A percentile compares a stretch with the other conserved stretches of the same genome.
Evolutionary conservation across 2,113 vertebrate genomes (phyloP).

Genomic region (Psilopsiagon aymara): DNA sequence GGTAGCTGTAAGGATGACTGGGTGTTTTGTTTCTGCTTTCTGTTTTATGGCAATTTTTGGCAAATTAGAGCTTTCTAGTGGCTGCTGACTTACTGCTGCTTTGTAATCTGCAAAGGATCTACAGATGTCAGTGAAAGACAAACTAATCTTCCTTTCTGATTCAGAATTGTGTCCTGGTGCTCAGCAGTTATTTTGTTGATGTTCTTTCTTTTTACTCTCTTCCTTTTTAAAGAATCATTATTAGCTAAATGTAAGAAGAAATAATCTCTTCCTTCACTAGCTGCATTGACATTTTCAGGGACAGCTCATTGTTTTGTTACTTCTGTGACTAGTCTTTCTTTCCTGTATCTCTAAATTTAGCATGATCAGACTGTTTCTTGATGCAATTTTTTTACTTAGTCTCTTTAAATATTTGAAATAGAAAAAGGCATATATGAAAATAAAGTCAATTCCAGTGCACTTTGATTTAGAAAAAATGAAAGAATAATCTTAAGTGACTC

Average conservation of each 20-base stretch:
- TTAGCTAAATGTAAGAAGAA: background rate
- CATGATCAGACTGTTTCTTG: background rate
- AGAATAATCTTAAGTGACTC: background rate
- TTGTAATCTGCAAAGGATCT: background rate
- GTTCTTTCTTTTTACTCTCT: background rate
- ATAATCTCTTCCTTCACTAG: background rate
- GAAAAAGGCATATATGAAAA: background rate
- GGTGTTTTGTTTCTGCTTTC: background rate
- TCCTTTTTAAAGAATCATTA: background rate
- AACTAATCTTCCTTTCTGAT: background rate
- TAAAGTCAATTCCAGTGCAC: background rate
- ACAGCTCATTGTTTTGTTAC: background rate
- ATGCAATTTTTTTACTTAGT: background rate
- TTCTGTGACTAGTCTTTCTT: background rate
- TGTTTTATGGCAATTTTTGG: background rate
- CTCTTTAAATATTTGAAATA: background rate
- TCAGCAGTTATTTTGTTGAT: background rate
- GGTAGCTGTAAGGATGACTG: background rate
- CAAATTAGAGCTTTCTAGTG: background rate
- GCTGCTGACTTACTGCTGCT: background rate
- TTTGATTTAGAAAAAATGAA: background rate
- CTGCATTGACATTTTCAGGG: background rate
- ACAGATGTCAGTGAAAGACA: background rate
- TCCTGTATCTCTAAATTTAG: background rate
- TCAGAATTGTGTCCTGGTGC: background rate